Evolutionary conservation across 1,140 invertebrate genomes (phyloP), one percentile per base, ranked within the genome.

Genomic region (Acyrthosiphon pisum): DNA sequence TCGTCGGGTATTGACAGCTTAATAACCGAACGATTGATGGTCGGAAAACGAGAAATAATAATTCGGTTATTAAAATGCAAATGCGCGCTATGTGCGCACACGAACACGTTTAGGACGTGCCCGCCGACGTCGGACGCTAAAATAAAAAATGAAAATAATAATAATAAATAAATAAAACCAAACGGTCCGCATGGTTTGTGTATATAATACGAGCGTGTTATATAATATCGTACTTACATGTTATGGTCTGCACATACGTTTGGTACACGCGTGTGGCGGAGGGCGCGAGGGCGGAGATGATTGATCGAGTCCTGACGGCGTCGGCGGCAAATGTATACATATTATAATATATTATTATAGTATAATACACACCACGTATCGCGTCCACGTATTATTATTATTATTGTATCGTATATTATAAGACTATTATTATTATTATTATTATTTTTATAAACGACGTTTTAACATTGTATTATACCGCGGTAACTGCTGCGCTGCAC

Each of bases 61-160:
- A 91, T 91, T 92, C 46, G 91, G 91, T 92, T 92, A 92, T 92
- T 92, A 92, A 92, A 92, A 92, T 92, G 91, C 91, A 92, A 92
- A 92, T 92, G 41, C 22, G 30, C 37, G 37, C 18, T 6, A 30
- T 35, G 46, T 50, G 20, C 9, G 14, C 26, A 68, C 14, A 44
- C 8, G 53, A 41, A 90, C 89, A 90, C 30, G 88, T 76, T n/a
- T 76, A 18, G 50, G 46, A 60, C 88, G 88, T 88, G 86, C 88
- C 20, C 53, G 53, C 37, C 46, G n/a, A 50, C 50, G 1, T 76
- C 30, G 6, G n/a, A 76, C 60, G 60, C 60, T 35, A 76, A 76
- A 76, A n/a, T 76, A 9, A 60, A 50, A 18, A 20, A 53, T 53
- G 48, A 76, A 76, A 76, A 76, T 6, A n/a, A 76, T 2, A 76